Evolutionary conservation across 2,888 invertebrate genomes (phyloP), one percentile per base, ranked within the genome.

Genomic region (Caenorhabditis virilis): DNA sequence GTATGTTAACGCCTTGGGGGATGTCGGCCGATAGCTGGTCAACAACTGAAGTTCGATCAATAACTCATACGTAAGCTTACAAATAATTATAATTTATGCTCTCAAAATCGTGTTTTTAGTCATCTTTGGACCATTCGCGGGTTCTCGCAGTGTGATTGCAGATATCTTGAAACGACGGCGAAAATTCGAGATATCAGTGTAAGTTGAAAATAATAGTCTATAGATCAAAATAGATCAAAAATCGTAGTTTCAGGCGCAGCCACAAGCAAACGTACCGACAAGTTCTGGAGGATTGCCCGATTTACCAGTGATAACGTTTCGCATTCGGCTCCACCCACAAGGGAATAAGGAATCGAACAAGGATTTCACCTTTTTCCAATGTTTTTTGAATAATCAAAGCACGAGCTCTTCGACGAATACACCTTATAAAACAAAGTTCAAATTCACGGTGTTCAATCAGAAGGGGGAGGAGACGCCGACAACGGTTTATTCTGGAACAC

Each of bases 331-430:
- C 6, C 83, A 83, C 68, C 83, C 83, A 3, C 83, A 83, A 55
- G 83, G 83, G 4, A 83, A 83, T 62, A 83, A 83, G 52, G 82
- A 83, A 41, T 80, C 80, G 13, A 83, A 83, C 58, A 80, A 82
- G 61, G 83, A 83, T 57, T 83, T 83, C 61, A 79, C 81, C 15
- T 83, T 83, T 53, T 83, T 67, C 47, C 54, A 66, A 65, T 69
- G 69, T 53, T 72, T 72, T 49, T 57, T 54, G 13, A 20, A 38
- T 25, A 39, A 50, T 20, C 23, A 23, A 26, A 15, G 26, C 26
- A 33, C 52, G 15, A 20, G 11, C 48, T 71, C 62, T 36, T 27
- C 61, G 6, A 71, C 69, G 27, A 48, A 62, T 2, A 47, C 68
- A 13, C 56, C 69, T 4, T 66, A 63, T 46, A 80, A 77, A 36